Evolutionary conservation across 2,113 vertebrate species (phyloP).

Genomic region (Aepyceros melampus): DNA sequence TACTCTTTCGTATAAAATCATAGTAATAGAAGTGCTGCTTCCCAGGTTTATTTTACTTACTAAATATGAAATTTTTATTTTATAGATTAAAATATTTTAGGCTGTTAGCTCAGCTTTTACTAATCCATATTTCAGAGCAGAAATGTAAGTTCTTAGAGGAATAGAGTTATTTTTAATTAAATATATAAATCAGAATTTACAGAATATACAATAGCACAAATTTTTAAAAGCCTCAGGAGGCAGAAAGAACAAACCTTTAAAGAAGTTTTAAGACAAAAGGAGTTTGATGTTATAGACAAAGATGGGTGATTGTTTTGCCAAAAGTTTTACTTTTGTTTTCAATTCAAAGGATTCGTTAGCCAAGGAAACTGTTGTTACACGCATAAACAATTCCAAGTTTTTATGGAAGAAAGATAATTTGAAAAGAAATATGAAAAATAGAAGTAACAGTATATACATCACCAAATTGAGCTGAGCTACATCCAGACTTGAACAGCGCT

Average conservation of each 20-base stretch:
- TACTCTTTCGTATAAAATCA: neutral
- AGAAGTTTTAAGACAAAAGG: neutral
- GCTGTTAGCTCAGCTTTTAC: neutral
- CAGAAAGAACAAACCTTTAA: neutral
- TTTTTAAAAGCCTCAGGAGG: neutral
- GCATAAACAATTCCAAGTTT: neutral
- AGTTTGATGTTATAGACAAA: neutral
- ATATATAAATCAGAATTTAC: neutral
- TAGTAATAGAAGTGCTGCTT: neutral
- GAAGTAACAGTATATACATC: neutral
- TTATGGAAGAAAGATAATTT: neutral
- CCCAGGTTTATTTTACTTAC: neutral
- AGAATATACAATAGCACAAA: neutral
- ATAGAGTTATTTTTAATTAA: neutral
- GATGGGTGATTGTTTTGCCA: neutral
- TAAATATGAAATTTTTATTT: neutral
- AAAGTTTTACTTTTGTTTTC: neutral
- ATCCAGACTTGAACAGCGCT: neutral
- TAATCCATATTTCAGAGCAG: neutral
- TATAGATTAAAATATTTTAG: neutral
- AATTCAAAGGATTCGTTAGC: neutral
- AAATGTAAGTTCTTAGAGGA: slow-evolving; percentile 4
- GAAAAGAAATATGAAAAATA: neutral
- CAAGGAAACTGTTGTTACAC: neutral
- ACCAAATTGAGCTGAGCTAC: neutral